These are phyloP conservation scores for Megalonaias nervosa DNA, from an alignment of 1,140 invertebrate species.

Conservation along the genomic window DNA sequence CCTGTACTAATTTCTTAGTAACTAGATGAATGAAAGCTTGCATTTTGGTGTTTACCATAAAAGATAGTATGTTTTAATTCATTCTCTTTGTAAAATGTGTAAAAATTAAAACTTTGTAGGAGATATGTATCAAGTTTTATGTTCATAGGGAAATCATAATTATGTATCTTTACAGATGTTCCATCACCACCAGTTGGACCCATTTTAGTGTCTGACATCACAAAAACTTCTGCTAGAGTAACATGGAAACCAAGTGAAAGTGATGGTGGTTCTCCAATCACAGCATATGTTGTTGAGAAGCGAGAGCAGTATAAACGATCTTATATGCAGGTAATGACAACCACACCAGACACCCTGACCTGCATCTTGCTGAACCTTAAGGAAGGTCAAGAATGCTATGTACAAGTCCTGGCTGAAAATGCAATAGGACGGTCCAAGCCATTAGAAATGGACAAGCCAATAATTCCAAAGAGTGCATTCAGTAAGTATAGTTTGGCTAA, in stretches of 20 bases:
- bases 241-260: constrained; percentile 90
- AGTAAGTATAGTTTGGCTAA: constrained; percentile 77
- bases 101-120: no score
- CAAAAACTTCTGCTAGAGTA: constrained; percentile 79
- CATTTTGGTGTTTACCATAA: no score
- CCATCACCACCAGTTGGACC: constrained; percentile 83
- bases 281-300: constrained; percentile 95
- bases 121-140: no score
- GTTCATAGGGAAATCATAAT: not conserved
- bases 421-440: constrained; percentile 65
- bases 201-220: constrained; percentile 72
- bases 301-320: constrained; percentile 77
- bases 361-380: constrained; percentile 85
- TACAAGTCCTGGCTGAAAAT: constrained; percentile 68
- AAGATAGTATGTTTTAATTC: no score
- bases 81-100: no score
- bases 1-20: no score
- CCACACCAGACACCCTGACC: constrained; percentile 71
- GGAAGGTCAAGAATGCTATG: constrained; percentile 78
- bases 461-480: constrained; percentile 97
- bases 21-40: no score
- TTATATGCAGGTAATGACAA: constrained; percentile 52
- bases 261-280: constrained; percentile 89
- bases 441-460: constrained; percentile 81
- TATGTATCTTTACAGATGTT: constrained; percentile 38